phyloP scores from a whole-genome alignment of 2,888 invertebrate species.

The Galeopsomyia nigrocyanea region DNA sequence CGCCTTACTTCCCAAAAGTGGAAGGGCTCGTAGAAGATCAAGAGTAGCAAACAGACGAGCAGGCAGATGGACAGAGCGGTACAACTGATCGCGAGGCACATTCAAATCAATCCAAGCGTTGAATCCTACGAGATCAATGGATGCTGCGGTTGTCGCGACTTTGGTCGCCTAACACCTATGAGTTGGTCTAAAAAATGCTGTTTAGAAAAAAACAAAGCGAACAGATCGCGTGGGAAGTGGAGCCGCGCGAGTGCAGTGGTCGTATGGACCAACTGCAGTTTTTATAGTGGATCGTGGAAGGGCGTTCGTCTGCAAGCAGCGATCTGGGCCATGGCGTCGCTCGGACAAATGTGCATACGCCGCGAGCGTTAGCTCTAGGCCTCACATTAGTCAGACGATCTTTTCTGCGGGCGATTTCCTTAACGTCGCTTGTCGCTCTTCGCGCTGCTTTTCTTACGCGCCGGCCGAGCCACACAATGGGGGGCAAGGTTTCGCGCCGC shows the following conservation, averaged over 20 bases:
- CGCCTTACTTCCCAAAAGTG: conserved; percentile 56
- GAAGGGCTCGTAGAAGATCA: conserved; percentile 51
- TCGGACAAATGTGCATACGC: conserved; percentile 43
- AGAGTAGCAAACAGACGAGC: conserved; percentile 23
- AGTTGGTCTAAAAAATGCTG: too few relatives aligned
- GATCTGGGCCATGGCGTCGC: conserved; percentile 65
- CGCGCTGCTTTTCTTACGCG: not conserved
- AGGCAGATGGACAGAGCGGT: conserved; percentile 25
- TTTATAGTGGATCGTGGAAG: conserved; percentile 64
- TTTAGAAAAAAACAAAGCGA: too few relatives aligned
- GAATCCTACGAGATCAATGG: conserved; percentile 25
- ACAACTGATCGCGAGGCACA: conserved; percentile 42
- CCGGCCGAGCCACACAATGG: conserved; percentile 47
- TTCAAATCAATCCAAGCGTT: not conserved
- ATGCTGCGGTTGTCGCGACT: not conserved
- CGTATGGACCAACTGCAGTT: conserved; percentile 53
- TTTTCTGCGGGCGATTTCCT: conserved; percentile 53
- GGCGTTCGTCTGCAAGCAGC: conserved; percentile 49
- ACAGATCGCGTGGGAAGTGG: too few relatives aligned
- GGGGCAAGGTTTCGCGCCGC: conserved; percentile 55
- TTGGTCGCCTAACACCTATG: not conserved
- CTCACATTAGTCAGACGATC: conserved; percentile 53
- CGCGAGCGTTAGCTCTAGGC: conserved; percentile 46
- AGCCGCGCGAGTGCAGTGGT: conserved; percentile 54
- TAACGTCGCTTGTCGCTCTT: conserved; percentile 16